Conservation (phyloP, 1,140 invertebrate species). For the Helicorthomorpha holstii region DNA sequence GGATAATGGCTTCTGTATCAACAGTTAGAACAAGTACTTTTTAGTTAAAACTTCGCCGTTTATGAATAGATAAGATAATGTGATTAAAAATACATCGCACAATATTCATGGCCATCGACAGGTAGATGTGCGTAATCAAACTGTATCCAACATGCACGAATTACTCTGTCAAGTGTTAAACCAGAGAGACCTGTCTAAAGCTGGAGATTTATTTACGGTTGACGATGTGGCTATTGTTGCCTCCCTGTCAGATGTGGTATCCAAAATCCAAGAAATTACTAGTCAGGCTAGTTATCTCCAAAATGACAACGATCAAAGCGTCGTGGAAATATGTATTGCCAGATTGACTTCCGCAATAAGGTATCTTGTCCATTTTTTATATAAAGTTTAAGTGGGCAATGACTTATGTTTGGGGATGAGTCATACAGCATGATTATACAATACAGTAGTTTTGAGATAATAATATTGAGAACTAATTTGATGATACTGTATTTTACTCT, state of each 20-base stretch:
- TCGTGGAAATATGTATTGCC: conserved; percentile 82
- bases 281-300: conserved; percentile 58
- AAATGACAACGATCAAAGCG: conserved; percentile 79
- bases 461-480: background rate
- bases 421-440: too few relatives aligned
- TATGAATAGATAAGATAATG: too few relatives aligned
- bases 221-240: conserved; percentile 67
- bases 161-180: conserved; percentile 69
- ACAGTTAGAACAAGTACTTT: too few relatives aligned
- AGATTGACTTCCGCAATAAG: conserved; percentile 67
- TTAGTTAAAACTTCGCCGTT: too few relatives aligned
- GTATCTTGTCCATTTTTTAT: too few relatives aligned
- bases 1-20: too few relatives aligned
- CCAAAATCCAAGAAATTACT: conserved; percentile 56
- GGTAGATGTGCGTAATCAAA: too few relatives aligned
- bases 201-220: conserved; percentile 77
- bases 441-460: too few relatives aligned
- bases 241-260: conserved; percentile 65
- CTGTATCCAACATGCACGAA: conserved; percentile 52
- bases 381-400: too few relatives aligned
- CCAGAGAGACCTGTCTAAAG: conserved; percentile 69
- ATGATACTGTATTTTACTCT: background rate
- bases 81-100: too few relatives aligned
- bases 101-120: too few relatives aligned
- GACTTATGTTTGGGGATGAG: too few relatives aligned